phyloP scores from a whole-genome alignment of 2,113 vertebrate genomes.

The Suricata suricatta region DNA sequence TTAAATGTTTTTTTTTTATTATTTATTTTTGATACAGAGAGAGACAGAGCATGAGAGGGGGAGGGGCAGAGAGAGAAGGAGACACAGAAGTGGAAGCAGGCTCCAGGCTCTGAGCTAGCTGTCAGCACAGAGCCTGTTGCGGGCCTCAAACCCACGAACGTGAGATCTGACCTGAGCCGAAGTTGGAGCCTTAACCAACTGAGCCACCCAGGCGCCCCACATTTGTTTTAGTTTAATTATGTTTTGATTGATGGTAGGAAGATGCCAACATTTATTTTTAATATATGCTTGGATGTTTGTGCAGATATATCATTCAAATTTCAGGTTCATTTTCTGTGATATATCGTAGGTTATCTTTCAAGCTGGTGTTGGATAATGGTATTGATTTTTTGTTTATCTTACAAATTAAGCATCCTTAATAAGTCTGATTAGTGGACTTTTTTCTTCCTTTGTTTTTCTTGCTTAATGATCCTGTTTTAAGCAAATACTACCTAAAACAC shows the following conservation, averaged over 20 bases:
- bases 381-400: background rate
- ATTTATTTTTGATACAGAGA: too few species aligned
- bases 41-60: too few species aligned
- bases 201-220: too few species aligned
- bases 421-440: background rate
- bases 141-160: too few species aligned
- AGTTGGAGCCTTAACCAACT: too few species aligned
- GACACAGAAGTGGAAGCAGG: too few species aligned
- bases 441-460: background rate
- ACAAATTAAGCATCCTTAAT: background rate
- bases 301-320: background rate
- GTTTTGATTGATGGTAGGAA: background rate
- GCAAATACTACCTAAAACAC: background rate
- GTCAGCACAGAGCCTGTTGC: too few species aligned
- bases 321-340: background rate
- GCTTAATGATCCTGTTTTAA: background rate
- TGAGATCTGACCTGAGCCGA: too few species aligned
- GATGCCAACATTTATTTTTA: background rate
- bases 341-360: background rate
- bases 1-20: too few species aligned
- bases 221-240: background rate
- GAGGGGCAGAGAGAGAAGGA: too few species aligned
- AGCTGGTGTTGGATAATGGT: background rate
- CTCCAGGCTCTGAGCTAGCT: too few species aligned
- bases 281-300: background rate